Conservation (phyloP, 53 echinoderm and acorn worm species). For the Temnopleurus reevesii region DNA sequence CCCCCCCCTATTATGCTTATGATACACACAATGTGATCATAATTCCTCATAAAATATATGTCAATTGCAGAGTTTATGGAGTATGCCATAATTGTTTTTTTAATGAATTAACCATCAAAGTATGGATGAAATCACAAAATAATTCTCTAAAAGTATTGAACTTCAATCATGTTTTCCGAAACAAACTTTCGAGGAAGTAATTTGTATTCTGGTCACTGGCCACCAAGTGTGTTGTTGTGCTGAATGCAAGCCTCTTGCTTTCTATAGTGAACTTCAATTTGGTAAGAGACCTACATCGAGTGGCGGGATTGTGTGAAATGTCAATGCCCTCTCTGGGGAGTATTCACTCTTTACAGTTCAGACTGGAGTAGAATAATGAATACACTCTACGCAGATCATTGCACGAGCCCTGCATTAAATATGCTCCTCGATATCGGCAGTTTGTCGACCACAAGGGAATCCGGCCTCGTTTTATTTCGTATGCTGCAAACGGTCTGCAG, state of each 20-base stretch:
- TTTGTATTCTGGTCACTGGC: background rate
- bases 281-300: background rate
- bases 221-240: constrained; percentile 7
- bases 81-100: too few relatives aligned
- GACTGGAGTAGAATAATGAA: constrained; percentile 13
- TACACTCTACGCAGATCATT: constrained; percentile 16
- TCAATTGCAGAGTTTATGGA: too few relatives aligned
- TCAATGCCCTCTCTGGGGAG: constrained; percentile 42
- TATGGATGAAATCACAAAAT: too few relatives aligned
- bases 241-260: background rate
- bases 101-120: too few relatives aligned
- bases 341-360: background rate
- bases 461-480: background rate
- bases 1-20: too few relatives aligned
- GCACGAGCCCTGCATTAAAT: background rate
- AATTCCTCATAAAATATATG: too few relatives aligned
- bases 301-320: constrained; percentile 26
- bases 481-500: background rate
- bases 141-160: too few relatives aligned
- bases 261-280: constrained; percentile 5
- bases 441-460: constrained; percentile 13
- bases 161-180: too few relatives aligned
- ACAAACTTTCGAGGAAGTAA: too few relatives aligned
- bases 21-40: too few relatives aligned
- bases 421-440: constrained; percentile 15